These are phyloP conservation scores for Brachyhypopomus occidentalis DNA, from an alignment of 2,113 vertebrate genomes.

Conservation along the genomic window DNA sequence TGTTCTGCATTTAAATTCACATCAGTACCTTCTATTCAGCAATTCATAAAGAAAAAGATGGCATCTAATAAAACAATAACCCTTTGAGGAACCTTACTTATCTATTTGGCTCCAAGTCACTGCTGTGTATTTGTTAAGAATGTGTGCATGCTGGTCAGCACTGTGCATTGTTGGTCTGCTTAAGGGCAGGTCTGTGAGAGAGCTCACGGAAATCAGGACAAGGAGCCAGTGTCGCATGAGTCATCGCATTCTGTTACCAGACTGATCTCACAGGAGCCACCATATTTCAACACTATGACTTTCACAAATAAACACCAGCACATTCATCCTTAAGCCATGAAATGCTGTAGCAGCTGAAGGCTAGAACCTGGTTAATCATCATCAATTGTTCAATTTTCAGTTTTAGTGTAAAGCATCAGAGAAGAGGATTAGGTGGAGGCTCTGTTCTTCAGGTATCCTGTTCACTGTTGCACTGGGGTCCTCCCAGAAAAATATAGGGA, in stretches of 20 bases:
- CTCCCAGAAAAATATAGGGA: too few species aligned
- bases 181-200: not conserved
- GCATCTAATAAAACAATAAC: slow-evolving; percentile 2
- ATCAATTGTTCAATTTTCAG: too few species aligned
- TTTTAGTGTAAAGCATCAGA: too few species aligned
- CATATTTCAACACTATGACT: slow-evolving; percentile 37
- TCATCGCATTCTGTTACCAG: slow-evolving; percentile 37
- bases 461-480: too few species aligned
- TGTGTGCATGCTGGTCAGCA: not conserved
- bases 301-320: slow-evolving; percentile 33
- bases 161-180: not conserved
- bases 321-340: slow-evolving; percentile 12
- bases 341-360: not conserved
- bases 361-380: too few species aligned
- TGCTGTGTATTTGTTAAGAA: not conserved
- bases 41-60: not conserved
- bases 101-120: too few species aligned
- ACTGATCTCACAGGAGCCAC: slow-evolving; percentile 28
- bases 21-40: not conserved
- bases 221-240: not conserved
- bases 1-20: not conserved
- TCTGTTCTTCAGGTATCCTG: too few species aligned
- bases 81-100: not conserved
- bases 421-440: too few species aligned
- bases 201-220: not conserved